phyloP scores from a whole-genome alignment of 64 coral and sea anemone species.

The Hydrozoanthus tunicans region DNA sequence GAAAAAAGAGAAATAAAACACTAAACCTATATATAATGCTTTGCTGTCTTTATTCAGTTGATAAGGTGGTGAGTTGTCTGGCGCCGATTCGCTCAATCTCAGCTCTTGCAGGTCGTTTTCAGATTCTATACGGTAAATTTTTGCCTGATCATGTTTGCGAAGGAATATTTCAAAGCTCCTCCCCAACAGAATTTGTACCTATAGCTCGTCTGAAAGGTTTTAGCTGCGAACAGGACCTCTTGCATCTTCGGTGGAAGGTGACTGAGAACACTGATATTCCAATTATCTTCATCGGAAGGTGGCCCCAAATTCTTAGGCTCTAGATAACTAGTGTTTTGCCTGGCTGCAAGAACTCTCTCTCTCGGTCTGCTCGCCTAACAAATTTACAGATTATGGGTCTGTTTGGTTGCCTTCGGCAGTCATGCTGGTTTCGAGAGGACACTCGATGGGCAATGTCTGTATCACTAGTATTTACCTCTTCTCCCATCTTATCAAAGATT shows the following conservation, averaged over 20 bases:
- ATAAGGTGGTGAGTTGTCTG: not conserved
- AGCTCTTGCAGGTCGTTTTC: not conserved
- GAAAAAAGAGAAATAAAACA: not conserved
- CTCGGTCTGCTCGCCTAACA: constrained; percentile 11
- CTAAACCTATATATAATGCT: not conserved
- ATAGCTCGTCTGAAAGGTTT: constrained; percentile 17
- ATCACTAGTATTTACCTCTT: constrained; percentile 27
- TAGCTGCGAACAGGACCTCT: not conserved
- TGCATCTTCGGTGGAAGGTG: not conserved
- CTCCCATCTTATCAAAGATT: constrained; percentile 38
- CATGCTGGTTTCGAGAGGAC: not conserved
- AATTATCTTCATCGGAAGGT: not conserved
- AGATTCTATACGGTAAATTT: constrained; percentile 29
- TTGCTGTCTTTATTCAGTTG: not conserved
- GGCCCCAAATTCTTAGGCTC: constrained; percentile 3
- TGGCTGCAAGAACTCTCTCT: constrained; percentile 25
- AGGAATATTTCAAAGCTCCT: constrained; percentile 19
- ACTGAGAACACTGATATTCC: not conserved
- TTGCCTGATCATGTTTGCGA: constrained; percentile 26
- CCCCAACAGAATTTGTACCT: constrained; percentile 17
- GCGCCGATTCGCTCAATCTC: not conserved
- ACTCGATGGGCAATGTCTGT: constrained; percentile 12
- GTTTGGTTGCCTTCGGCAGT: not conserved
- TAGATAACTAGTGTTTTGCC: constrained; percentile 23
- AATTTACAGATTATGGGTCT: constrained; percentile 37